A percentile compares a stretch with the other conserved stretches of the same genome.
Evolutionary conservation across 2,113 vertebrate genomes (phyloP).

Genomic region (Albula glossodonta): DNA sequence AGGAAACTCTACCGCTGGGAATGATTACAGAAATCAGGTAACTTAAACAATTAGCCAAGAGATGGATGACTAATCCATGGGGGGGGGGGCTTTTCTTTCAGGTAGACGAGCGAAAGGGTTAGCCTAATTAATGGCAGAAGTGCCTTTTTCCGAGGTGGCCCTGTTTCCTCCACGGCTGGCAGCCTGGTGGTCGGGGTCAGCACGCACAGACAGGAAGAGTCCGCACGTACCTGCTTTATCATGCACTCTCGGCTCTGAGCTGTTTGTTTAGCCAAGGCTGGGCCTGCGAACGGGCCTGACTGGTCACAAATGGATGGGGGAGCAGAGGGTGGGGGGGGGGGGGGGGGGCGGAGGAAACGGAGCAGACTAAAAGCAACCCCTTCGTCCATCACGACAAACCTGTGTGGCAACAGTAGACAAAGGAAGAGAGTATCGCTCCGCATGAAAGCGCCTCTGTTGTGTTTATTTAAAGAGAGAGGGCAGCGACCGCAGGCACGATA

Average conservation of each 20-base stretch:
- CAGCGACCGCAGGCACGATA: conserved; percentile 53
- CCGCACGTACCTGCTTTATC: not conserved
- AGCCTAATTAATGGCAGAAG: not conserved
- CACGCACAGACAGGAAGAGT: not conserved
- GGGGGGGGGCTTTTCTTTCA: conserved; percentile 58
- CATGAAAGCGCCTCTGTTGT: conserved; percentile 47
- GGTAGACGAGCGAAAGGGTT: conserved; percentile 47
- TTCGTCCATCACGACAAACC: not conserved
- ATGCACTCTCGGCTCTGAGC: conserved; percentile 34
- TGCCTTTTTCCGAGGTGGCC: conserved; percentile 46
- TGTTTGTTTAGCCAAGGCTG: conserved; percentile 67
- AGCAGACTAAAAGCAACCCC: not conserved
- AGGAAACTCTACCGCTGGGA: conserved; percentile 41
- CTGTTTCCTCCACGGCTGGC: conserved; percentile 42
- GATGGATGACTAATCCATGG: conserved; percentile 60
- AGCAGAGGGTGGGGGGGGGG: not conserved
- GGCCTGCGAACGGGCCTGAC: conserved; percentile 55
- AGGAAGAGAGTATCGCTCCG: not conserved
- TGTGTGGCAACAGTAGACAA: not conserved
- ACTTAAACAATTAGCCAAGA: conserved; percentile 68
- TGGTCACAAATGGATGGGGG: conserved; percentile 50
- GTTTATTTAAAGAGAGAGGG: conserved; percentile 69
- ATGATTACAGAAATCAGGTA: conserved; percentile 69
- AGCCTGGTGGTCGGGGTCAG: conserved; percentile 46
- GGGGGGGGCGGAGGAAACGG: not conserved